phyloP scores from a whole-genome alignment of 2,113 vertebrate genomes.

The Atractosteus spatula region DNA sequence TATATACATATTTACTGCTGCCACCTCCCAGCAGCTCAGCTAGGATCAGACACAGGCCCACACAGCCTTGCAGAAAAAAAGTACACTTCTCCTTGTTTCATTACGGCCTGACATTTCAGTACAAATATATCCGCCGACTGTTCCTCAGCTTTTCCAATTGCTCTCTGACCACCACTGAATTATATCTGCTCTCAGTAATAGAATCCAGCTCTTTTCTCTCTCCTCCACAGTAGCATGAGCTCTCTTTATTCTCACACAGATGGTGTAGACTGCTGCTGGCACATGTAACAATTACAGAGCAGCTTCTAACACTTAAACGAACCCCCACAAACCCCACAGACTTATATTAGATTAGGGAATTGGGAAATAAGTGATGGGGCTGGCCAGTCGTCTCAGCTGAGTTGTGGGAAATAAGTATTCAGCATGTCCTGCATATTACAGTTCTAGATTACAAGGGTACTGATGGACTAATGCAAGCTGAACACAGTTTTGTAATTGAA shows the following conservation, averaged over 20 bases:
- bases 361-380: conserved; percentile 63
- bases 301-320: conserved; percentile 67
- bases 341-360: conserved; percentile 79
- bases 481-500: conserved; percentile 44
- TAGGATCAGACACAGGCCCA: conserved; percentile 29
- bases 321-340: conserved; percentile 57
- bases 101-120: conserved; percentile 65
- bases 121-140: conserved; percentile 48
- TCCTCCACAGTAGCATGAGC: conserved; percentile 33
- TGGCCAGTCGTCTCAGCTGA: conserved; percentile 54
- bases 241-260: conserved; percentile 55
- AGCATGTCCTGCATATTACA: conserved; percentile 30
- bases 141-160: conserved; percentile 57
- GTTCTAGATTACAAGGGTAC: conserved; percentile 31
- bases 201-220: conserved; percentile 52
- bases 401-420: conserved; percentile 36
- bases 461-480: conserved; percentile 43
- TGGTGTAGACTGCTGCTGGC: conserved; percentile 59
- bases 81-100: conserved; percentile 48
- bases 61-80: conserved; percentile 32
- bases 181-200: conserved; percentile 55
- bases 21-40: conserved; percentile 64
- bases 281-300: conserved; percentile 59
- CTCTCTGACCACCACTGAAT: conserved; percentile 56
- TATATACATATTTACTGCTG: conserved; percentile 64